Evolutionary conservation across 2,888 invertebrate species (phyloP), one percentile per base, ranked within the genome.

Genomic region (Eugnorisma glareosa): DNA sequence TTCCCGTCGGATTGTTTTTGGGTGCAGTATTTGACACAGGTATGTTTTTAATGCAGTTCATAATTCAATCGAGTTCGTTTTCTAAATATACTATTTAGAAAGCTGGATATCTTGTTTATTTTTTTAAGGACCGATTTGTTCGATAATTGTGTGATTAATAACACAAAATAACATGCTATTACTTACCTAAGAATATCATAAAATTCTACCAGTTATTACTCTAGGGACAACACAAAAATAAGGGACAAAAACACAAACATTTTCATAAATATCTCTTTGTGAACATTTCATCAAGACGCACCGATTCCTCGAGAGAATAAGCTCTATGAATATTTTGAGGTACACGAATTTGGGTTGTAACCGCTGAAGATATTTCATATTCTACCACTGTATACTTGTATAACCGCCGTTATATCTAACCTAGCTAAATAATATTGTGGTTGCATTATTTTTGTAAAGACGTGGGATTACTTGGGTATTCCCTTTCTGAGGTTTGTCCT

Each of bases 271-370:
- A 92, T 91, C 86, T 91, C 87, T 89, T 92, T 92, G 92, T 91
- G 89, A 92, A 91, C 89, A 90, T 93, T 94, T 93, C 92, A 93
- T 94, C 93, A 93, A 91, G 91, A 85, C 88, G 86, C 88, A 84
- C 87, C 89, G 88, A 90, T 89, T 91, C 89, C 93, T 94, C 93
- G 77, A 88, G 93, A 93, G 93, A 92, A 91, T 93, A 91, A 90
- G 88, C 89, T 90, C 93, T 93, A 94, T 94, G 94, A 95, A 95
- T 95, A 94, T 94, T 93, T 90, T 94, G 91, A 91, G 92, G 88
- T 91, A 92, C 90, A 93, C 89, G 89, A 93, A 93, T 94, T 92
- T 92, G 87, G 91, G 90, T 89, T 90, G 88, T 90, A 90, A 91
- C 89, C 88, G 87, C 88, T 84, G 85, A 89, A 91, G 88, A 91